Percentiles rank a stretch among this genome's conserved stretches.
phyloP scores from a whole-genome alignment of 2,888 invertebrate genomes.

The Ornithoptera priamus region DNA sequence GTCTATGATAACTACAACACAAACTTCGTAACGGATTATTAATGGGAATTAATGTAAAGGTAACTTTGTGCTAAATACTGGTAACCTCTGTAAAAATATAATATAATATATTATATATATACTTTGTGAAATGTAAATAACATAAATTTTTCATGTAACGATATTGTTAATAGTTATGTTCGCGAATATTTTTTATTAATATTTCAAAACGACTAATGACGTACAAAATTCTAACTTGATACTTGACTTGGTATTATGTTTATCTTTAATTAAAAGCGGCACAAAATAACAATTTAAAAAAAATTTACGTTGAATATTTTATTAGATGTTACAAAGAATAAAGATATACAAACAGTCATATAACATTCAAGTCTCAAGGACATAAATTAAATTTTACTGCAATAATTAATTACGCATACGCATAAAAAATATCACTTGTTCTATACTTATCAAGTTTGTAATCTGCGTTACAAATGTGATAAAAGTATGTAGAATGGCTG shows the following conservation, averaged over 20 bases:
- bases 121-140: background rate
- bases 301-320: background rate
- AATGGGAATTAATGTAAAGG: slow-evolving; percentile 16
- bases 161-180: background rate
- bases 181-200: too few relatives aligned
- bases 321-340: background rate
- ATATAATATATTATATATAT: background rate
- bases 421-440: slow-evolving; percentile 19
- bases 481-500: slow-evolving; percentile 24
- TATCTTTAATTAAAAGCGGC: too few relatives aligned
- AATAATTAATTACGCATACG: background rate
- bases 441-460: slow-evolving; percentile 27
- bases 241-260: too few relatives aligned
- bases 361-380: too few relatives aligned
- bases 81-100: slow-evolving; percentile 13
- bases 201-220: too few relatives aligned
- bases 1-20: slow-evolving; percentile 17
- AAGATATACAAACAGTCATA: too few relatives aligned
- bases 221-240: too few relatives aligned
- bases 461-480: slow-evolving; percentile 27
- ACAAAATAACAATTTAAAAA: background rate
- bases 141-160: background rate
- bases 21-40: slow-evolving; percentile 6
- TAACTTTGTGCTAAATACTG: slow-evolving; percentile 7
- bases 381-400: too few relatives aligned